Evolutionary conservation across 2,888 invertebrate species (phyloP).

Genomic region (Polymixis lichenea): DNA sequence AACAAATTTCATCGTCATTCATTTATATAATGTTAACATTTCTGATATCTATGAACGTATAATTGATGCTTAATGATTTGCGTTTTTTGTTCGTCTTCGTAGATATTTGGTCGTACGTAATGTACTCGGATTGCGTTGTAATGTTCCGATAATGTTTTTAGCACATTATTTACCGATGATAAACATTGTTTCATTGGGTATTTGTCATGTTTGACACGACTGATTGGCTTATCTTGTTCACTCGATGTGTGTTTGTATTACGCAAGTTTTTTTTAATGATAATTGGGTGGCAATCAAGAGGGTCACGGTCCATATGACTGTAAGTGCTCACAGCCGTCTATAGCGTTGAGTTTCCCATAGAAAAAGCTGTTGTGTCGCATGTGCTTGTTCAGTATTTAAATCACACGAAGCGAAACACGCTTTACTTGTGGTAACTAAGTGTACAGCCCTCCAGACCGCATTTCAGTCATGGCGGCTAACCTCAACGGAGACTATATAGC

Average conservation of each 20-base stretch:
- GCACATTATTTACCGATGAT: background rate
- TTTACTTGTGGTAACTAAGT: too few species aligned
- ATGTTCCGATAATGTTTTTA: background rate
- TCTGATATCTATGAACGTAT: slow-evolving; percentile 1
- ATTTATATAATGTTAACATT: slow-evolving; percentile 16
- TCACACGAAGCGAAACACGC: too few species aligned
- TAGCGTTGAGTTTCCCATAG: too few species aligned
- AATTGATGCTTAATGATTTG: background rate
- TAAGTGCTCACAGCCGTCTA: too few species aligned
- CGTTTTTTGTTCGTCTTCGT: background rate
- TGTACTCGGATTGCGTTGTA: background rate
- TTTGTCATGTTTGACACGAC: background rate
- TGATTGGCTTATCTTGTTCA: background rate
- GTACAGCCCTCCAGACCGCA: too few species aligned
- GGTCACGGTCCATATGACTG: too few species aligned
- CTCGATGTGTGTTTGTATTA: background rate
- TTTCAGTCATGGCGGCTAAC: too few species aligned
- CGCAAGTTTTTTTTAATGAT: background rate
- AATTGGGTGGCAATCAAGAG: background rate
- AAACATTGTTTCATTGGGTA: background rate
- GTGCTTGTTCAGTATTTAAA: too few species aligned
- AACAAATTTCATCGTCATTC: background rate
- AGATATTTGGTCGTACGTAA: background rate
- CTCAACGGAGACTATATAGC: too few species aligned
- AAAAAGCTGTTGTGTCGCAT: too few species aligned